Evolutionary conservation across 2,888 invertebrate species (phyloP), one percentile per base, ranked within the genome.

Genomic region (Limnephilus rhombicus): DNA sequence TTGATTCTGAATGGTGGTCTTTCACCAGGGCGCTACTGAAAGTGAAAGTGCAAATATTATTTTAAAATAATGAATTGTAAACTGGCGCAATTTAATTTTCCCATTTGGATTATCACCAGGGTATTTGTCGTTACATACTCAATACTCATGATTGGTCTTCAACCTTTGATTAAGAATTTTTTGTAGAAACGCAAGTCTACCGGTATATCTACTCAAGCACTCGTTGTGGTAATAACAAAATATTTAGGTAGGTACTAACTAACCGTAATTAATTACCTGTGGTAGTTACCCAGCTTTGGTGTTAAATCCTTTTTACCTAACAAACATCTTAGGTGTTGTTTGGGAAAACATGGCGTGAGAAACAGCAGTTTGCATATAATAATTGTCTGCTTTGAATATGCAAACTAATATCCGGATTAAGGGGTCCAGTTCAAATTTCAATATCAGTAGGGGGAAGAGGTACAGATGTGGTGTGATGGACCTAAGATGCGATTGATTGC

Each of bases 351-450:
- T 18, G 24, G 87, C 68, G 87, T 87, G 87, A 87, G 87, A 87
- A 87, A 53, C 24, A 18, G 31, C 31, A 68, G 34, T 53, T 53
- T 53, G 29, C 68, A 31, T 15, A 53, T 15, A 29, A 68, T 53
- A 29, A 29, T 45, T 31, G 24, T 31, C 29, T 49, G 53, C 18
- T 45, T 86, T 87, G 87, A 87, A 53, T 87, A 87, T 87, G 87
- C 87, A 87, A 68, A 87, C 87, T 53, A 68, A 87, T 87, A 31
- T 87, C 53, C 29, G 3, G 87, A 53, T 87, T 68, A 68, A 34
- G 68, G 87, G 87, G 45, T 86, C 53, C 53, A 87, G 29, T 87
- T 53, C 87, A 34, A 53, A 87, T 86, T 86, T 29, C 85, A 86
- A 86, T 86, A 49, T 34, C 31, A 29, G 31, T 15, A 15, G 49